These are phyloP conservation scores for Saccopteryx bilineata DNA, from an alignment of 2,113 vertebrate species.

Conservation along the genomic window DNA sequence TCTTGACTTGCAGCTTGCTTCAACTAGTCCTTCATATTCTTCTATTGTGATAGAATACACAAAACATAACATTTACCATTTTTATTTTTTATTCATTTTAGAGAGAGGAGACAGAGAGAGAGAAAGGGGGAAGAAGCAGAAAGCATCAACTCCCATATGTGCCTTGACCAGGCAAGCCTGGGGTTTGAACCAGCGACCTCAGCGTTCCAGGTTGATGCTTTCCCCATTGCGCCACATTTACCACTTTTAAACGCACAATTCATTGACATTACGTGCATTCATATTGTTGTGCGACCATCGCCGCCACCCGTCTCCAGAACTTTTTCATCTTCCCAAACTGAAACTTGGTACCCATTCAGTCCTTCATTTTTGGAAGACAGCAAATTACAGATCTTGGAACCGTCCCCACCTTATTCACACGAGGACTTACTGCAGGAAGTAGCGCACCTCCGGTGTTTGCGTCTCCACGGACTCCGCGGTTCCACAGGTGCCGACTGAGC, in stretches of 20 bases:
- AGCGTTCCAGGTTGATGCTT: too few relatives aligned
- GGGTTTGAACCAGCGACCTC: too few relatives aligned
- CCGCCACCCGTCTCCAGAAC: not conserved
- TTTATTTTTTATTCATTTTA: not conserved
- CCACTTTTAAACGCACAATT: not conserved
- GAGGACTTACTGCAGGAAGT: not conserved
- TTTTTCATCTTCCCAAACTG: not conserved
- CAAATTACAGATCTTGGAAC: not conserved
- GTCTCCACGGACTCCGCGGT: not conserved
- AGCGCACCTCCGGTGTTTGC: not conserved
- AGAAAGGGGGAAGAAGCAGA: too few relatives aligned
- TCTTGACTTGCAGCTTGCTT: not conserved
- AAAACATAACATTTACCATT: not conserved
- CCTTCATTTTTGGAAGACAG: not conserved
- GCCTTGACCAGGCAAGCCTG: too few relatives aligned
- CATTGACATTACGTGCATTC: not conserved
- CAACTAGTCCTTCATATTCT: not conserved
- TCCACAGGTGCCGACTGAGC: not conserved
- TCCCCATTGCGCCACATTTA: not conserved
- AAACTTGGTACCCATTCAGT: not conserved
- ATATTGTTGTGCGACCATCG: not conserved
- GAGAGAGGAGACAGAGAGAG: too few relatives aligned
- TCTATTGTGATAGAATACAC: not conserved
- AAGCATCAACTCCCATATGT: too few relatives aligned
- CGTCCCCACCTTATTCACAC: not conserved